Conservation (phyloP, 2,113 vertebrate genomes). For the Pygoscelis adeliae region DNA sequence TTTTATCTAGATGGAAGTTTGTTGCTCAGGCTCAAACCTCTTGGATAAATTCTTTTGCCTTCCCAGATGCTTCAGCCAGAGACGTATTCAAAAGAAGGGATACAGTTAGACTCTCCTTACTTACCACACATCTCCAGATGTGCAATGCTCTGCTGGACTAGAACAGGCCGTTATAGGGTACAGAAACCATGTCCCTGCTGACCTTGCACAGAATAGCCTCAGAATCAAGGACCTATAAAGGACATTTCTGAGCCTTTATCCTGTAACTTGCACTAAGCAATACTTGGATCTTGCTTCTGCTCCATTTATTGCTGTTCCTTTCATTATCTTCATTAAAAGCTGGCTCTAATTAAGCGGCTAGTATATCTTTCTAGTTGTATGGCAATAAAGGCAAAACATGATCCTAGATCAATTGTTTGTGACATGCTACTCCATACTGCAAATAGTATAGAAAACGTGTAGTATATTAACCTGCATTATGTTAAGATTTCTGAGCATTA, state of each 20-base stretch:
- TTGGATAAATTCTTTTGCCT: neutral
- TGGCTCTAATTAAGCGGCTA: neutral
- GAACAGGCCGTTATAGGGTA: neutral
- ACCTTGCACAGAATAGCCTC: neutral
- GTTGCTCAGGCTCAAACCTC: neutral
- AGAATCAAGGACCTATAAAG: neutral
- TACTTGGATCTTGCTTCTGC: neutral
- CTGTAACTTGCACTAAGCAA: neutral
- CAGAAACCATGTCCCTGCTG: neutral
- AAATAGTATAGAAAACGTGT: neutral
- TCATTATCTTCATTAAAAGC: slow-evolving; percentile 24
- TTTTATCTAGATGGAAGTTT: neutral
- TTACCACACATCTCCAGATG: neutral
- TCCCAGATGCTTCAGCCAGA: neutral
- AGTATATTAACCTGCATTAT: neutral
- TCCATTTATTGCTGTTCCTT: neutral
- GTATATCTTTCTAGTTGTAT: neutral
- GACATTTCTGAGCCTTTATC: neutral
- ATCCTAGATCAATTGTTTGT: neutral
- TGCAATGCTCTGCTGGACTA: neutral
- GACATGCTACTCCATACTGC: neutral
- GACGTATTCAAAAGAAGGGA: neutral
- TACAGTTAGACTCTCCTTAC: neutral
- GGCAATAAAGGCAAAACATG: neutral
- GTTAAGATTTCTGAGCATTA: neutral